These are phyloP conservation scores for Drosophila watanabei DNA, from an alignment of 1,140 invertebrate genomes.

Conservation along the genomic window DNA sequence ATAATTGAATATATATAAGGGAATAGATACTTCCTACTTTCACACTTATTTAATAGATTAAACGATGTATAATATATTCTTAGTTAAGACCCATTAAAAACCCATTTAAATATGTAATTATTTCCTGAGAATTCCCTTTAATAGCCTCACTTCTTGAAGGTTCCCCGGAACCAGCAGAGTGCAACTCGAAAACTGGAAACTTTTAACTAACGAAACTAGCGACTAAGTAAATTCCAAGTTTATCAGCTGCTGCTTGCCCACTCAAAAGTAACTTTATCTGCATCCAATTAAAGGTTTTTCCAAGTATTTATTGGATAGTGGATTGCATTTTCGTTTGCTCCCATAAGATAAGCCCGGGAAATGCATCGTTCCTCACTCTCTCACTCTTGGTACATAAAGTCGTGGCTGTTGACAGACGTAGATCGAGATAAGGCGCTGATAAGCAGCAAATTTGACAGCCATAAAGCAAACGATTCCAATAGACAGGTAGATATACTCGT, in stretches of 20 bases:
- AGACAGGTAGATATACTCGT: slow-evolving; percentile 45
- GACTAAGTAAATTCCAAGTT: slow-evolving; percentile 44
- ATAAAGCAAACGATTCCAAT: slow-evolving; percentile 61
- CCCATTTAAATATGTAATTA: background rate
- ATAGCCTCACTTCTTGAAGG: background rate
- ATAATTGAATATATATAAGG: too few species aligned
- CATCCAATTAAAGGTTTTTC: slow-evolving; percentile 67
- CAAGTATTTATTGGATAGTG: slow-evolving; percentile 20
- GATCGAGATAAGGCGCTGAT: slow-evolving; percentile 63
- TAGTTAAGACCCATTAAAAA: background rate
- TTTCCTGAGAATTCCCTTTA: background rate
- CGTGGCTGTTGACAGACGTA: slow-evolving; percentile 62
- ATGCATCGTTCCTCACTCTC: slow-evolving; percentile 16
- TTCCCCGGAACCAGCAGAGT: background rate
- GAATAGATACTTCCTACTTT: too few species aligned
- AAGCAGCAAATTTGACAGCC: slow-evolving; percentile 78
- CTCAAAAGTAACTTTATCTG: slow-evolving; percentile 52
- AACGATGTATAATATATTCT: background rate
- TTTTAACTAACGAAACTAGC: slow-evolving; percentile 22
- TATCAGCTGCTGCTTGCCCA: slow-evolving; percentile 53
- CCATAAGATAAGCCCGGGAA: slow-evolving; percentile 63
- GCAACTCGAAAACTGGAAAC: slow-evolving; percentile 16
- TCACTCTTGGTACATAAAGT: slow-evolving; percentile 23
- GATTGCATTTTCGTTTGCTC: slow-evolving; percentile 55
- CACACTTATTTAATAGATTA: background rate